Evolutionary conservation across 2,113 vertebrate genomes (phyloP).

Genomic region (Setophaga coronata): DNA sequence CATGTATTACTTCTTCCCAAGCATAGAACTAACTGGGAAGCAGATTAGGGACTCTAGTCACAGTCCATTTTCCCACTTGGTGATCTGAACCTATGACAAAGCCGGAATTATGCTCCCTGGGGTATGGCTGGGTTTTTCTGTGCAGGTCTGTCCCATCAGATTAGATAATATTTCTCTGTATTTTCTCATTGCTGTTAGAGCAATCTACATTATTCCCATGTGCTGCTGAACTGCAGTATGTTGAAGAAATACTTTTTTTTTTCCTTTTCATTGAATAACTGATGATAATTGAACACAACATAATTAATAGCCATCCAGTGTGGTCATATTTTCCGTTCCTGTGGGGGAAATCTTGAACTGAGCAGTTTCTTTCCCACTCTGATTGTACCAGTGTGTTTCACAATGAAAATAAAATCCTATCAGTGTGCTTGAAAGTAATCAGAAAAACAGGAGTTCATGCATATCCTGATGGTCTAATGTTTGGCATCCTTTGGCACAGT

Average conservation of each 20-base stretch:
- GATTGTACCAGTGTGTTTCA: slow-evolving; percentile 40
- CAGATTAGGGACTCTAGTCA: not conserved
- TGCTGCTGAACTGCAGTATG: not conserved
- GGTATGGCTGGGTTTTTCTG: slow-evolving; percentile 9
- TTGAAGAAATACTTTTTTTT: not conserved
- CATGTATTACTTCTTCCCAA: not conserved
- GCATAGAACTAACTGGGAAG: not conserved
- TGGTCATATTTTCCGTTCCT: slow-evolving; percentile 57
- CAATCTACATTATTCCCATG: slow-evolving; percentile 39
- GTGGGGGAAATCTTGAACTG: slow-evolving; percentile 6
- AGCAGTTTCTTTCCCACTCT: slow-evolving; percentile 42
- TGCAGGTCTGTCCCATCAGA: slow-evolving; percentile 31
- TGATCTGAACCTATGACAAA: not conserved
- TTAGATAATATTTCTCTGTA: slow-evolving; percentile 20
- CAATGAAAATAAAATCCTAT: slow-evolving; percentile 42
- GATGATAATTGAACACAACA: slow-evolving; percentile 41
- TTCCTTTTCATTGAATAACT: not conserved
- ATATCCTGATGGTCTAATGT: slow-evolving; percentile 41
- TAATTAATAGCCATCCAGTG: slow-evolving; percentile 27
- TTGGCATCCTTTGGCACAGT: slow-evolving; percentile 59
- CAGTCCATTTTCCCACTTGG: not conserved
- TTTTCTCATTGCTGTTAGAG: slow-evolving; percentile 9
- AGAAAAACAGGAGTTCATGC: slow-evolving; percentile 44
- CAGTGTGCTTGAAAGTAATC: not conserved
- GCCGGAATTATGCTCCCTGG: not conserved